phyloP scores from a whole-genome alignment of 2,797 vertebrate genomes.

The Sternarchorhynchus goeldii region DNA sequence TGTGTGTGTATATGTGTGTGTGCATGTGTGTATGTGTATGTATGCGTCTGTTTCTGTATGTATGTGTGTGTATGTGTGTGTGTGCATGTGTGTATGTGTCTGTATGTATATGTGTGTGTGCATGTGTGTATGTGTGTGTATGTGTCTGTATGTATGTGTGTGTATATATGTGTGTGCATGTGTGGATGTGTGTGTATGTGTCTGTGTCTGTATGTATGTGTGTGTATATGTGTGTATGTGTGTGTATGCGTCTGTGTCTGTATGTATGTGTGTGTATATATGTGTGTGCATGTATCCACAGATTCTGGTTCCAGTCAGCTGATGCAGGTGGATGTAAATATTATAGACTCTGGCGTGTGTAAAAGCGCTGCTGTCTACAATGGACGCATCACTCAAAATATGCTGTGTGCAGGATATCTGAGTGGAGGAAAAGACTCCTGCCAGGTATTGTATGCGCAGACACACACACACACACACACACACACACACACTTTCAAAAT shows the following conservation, averaged over 20 bases:
- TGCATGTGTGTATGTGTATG: no score
- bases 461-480: background rate
- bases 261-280: background rate
- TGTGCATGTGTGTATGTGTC: no score
- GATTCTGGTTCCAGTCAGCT: conserved; percentile 69
- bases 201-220: no score
- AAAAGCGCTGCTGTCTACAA: conserved; percentile 73
- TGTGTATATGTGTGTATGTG: conserved; percentile 25
- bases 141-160: no score
- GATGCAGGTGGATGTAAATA: conserved; percentile 75
- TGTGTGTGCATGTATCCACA: conserved; percentile 30
- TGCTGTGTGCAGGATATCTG: conserved; percentile 84
- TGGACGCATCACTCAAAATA: conserved; percentile 72
- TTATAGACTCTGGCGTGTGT: conserved; percentile 77
- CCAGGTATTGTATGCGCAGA: conserved; percentile 69
- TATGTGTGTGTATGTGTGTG: no score
- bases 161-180: no score
- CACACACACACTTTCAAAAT: background rate
- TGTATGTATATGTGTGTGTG: no score
- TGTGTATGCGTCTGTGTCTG: background rate
- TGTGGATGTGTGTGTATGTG: no score
- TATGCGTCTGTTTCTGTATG: no score
- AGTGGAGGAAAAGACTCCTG: conserved; percentile 79
- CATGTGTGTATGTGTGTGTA: no score
- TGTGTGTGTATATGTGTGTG: no score